Percentiles rank a stretch among this genome's conserved stretches.
These are phyloP conservation scores for Pongo abelii DNA, from an alignment of 2,113 vertebrate species.

Conservation along the genomic window DNA sequence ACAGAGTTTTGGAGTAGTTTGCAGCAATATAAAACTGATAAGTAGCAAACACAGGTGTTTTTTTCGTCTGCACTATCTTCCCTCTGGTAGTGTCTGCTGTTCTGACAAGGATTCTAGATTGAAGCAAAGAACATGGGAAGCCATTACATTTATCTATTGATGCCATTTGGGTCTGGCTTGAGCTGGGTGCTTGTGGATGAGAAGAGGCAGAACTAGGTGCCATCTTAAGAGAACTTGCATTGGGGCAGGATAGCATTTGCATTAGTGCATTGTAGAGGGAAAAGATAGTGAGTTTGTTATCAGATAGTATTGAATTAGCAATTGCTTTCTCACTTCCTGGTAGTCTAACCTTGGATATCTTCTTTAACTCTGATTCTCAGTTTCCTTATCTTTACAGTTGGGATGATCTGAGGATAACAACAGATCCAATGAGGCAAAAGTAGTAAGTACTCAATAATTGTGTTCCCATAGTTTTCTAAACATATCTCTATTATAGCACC, in stretches of 20 bases:
- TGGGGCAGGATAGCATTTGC: background rate
- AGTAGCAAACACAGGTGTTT: background rate
- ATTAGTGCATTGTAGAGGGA: background rate
- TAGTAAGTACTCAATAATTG: background rate
- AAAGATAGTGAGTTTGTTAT: background rate
- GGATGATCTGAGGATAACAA: background rate
- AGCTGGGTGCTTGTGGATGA: background rate
- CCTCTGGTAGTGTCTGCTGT: background rate
- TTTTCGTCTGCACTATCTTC: background rate
- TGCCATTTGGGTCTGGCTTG: rapidly evolving
- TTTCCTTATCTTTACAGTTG: constrained; percentile 32
- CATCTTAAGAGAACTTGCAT: background rate
- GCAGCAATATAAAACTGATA: background rate
- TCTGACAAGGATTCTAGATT: background rate
- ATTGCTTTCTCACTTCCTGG: background rate
- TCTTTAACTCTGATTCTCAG: background rate
- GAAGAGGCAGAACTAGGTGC: background rate
- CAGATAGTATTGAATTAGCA: background rate
- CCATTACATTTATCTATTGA: background rate
- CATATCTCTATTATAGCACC: background rate
- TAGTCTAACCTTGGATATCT: constrained; percentile 18
- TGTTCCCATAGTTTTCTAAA: background rate
- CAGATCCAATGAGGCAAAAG: background rate
- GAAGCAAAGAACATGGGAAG: background rate
- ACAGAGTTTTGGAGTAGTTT: background rate